Evolutionary conservation across 2,888 invertebrate species (phyloP).

Genomic region (Sepioteuthis lessoniana): DNA sequence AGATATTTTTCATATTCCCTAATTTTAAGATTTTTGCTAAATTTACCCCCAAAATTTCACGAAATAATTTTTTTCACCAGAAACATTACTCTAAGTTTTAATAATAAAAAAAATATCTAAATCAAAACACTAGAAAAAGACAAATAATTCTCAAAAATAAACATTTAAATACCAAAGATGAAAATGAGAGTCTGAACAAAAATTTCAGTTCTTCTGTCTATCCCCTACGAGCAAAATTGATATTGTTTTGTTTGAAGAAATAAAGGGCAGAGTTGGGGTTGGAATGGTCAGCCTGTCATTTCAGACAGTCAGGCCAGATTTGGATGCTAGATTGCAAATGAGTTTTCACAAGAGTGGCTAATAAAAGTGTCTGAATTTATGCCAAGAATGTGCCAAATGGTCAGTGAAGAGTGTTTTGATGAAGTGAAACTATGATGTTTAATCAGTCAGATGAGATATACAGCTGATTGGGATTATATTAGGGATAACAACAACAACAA

Average conservation of each 20-base stretch:
- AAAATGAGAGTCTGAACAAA: neutral
- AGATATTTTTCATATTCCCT: too few species aligned
- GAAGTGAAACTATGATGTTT: conserved; percentile 18
- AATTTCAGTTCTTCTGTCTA: neutral
- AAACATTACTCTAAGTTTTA: neutral
- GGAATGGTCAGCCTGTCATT: conserved; percentile 4
- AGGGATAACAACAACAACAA: neutral
- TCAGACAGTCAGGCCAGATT: conserved; percentile 8
- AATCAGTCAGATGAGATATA: neutral
- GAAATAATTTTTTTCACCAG: neutral
- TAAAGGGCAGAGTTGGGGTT: neutral
- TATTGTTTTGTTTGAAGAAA: conserved; percentile 20
- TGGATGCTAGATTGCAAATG: conserved; percentile 18
- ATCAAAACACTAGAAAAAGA: too few species aligned
- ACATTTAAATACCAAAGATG: neutral
- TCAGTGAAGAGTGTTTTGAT: neutral
- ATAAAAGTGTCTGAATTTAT: conserved; percentile 21
- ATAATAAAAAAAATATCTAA: neutral
- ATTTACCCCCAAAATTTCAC: neutral
- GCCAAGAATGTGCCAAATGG: neutral
- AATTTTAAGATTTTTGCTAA: neutral
- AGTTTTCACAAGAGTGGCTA: conserved; percentile 23
- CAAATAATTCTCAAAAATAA: neutral
- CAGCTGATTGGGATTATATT: neutral
- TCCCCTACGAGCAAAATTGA: neutral